Base-by-base conservation (phyloP, 1,140 invertebrate species). In the Triops cancriformis region DNA sequence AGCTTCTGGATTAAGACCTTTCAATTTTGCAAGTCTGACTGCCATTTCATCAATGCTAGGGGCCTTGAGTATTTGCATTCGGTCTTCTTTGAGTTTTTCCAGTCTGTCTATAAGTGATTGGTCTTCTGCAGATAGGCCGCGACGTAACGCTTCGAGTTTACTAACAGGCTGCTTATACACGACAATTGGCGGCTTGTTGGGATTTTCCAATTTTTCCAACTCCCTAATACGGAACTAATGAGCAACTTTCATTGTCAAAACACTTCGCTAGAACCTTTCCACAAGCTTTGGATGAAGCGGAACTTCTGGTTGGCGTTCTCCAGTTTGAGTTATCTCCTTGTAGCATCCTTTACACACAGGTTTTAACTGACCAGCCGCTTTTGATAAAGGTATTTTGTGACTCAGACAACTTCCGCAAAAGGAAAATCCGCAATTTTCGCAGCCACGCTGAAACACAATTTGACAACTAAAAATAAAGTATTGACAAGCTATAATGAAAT, bases 91-190 rank as follows among this genome's bases (percentile, higher is more conserved):
- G 4, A 91, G 83, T 81, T 87, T 88, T 82, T 89, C 86, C 76
- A 91, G 83, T 14, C 89, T 84, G 76, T 89, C 86, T 10, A 85
- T 84, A 64, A 91, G 87, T 80, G 88, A 86, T 51, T 86, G 83
- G 82, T 87, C 86, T 51, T 84, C 82, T 42, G 82, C 79, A 9
- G 85, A 85, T 26, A 86, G 81, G 9, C 84, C 85, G 43, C 81
- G 77, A 72, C 83, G 83, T 72, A 86, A 80, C 5, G 82, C 78
- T 78, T 82, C 80, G 12, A 85, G 83, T 86, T 82, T 84, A 64
- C 80, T 84, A 26, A 73, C 26, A 26, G 77, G 73, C 26, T 81
- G 74, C 80, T 82, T 82, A 79, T 85, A 89, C 82, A 88, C 85
- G 77, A 83, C 86, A 75, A 86, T 89, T 79, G 85, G 84, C 76